Conservation (phyloP, 2,113 vertebrate species). For the Bubo scandiacus region DNA sequence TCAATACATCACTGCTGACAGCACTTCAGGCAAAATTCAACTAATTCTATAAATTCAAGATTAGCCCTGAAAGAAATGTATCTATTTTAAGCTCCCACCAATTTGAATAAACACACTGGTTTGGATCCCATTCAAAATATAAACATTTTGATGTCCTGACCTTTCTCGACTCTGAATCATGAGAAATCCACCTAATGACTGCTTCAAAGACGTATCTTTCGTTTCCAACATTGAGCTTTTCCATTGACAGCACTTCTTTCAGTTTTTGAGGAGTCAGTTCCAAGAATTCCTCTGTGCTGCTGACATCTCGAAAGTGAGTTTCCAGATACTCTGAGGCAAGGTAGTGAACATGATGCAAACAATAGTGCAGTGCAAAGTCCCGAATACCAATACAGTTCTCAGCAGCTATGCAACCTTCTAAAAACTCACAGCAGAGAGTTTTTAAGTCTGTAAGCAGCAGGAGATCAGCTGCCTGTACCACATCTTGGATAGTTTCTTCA, state of each 20-base stretch:
- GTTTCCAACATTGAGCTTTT: conserved; percentile 97
- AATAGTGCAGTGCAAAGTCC: conserved; percentile 95
- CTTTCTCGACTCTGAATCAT: conserved; percentile 89
- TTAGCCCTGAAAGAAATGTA: background rate
- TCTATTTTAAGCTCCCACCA: background rate
- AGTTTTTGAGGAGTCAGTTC: conserved; percentile 88
- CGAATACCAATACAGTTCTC: conserved; percentile 98
- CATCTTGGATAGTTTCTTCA: conserved; percentile 97
- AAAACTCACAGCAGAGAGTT: conserved; percentile 93
- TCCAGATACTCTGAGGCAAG: conserved; percentile 95
- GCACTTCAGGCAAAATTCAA: background rate
- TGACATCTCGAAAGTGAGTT: conserved; percentile 95
- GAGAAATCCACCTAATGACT: conserved; percentile 90
- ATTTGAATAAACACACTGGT: background rate
- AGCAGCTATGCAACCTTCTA: conserved; percentile 94
- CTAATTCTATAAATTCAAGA: background rate
- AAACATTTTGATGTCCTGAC: conserved; percentile 67
- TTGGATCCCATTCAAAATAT: background rate
- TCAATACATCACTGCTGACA: background rate
- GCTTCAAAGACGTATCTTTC: conserved; percentile 95
- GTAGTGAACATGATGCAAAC: conserved; percentile 92
- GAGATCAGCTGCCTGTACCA: conserved; percentile 95
- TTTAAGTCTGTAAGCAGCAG: conserved; percentile 96
- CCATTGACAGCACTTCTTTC: conserved; percentile 90
- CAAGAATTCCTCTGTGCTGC: conserved; percentile 89